phyloP scores from a whole-genome alignment of 2,888 invertebrate species.

The Platycheirus rosarum region DNA sequence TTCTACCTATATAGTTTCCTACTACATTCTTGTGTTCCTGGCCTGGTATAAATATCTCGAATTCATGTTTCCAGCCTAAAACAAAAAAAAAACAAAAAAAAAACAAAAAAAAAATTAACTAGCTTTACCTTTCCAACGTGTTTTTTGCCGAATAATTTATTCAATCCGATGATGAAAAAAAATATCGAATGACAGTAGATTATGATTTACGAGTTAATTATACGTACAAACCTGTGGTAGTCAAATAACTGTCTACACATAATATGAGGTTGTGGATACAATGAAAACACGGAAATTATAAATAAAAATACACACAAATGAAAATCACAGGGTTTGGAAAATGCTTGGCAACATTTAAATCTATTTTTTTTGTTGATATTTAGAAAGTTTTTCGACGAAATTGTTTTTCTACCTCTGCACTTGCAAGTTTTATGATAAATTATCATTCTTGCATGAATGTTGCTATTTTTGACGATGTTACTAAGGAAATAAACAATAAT shows the following conservation, averaged over 20 bases:
- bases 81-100: background rate
- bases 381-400: too few species aligned
- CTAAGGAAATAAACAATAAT: too few species aligned
- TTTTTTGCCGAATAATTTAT: conserved; percentile 5
- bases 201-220: conserved; percentile 64
- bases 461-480: too few species aligned
- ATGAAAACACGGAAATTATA: too few species aligned
- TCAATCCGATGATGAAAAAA: conserved; percentile 21
- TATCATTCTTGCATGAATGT: too few species aligned
- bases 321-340: too few species aligned
- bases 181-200: conserved; percentile 45
- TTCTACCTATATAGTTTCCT: background rate
- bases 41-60: conserved; percentile 8
- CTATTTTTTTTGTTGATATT: too few species aligned
- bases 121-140: conserved; percentile 1
- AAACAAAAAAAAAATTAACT: background rate
- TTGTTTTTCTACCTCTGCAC: too few species aligned
- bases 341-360: too few species aligned
- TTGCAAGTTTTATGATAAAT: too few species aligned
- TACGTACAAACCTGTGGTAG: conserved; percentile 20
- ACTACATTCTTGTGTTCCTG: background rate
- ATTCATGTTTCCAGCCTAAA: conserved; percentile 10
- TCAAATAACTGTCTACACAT: conserved; percentile 28
- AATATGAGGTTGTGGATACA: too few species aligned
- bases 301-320: too few species aligned